A percentile compares a stretch with the other conserved stretches of the same genome.
phyloP scores from a whole-genome alignment of 1,140 invertebrate genomes.

The Chrysoperla carnea region DNA sequence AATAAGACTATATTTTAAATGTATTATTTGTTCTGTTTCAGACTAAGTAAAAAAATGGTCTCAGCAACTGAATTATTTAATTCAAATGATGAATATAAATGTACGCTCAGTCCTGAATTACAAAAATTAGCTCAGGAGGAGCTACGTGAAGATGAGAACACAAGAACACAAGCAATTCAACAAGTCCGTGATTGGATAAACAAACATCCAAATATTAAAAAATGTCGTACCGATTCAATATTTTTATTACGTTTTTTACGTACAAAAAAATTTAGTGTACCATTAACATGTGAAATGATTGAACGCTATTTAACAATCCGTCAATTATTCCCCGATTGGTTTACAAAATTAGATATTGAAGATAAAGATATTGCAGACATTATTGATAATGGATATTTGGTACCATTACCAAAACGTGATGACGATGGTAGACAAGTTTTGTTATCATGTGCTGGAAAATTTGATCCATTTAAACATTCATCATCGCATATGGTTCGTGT shows the following conservation, averaged over 20 bases:
- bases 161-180: conserved; percentile 43
- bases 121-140: conserved; percentile 43
- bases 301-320: conserved; percentile 69
- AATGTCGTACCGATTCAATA: conserved; percentile 51
- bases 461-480: conserved; percentile 56
- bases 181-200: conserved; percentile 60
- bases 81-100: conserved; percentile 12
- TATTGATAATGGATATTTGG: conserved; percentile 60
- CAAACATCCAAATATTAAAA: conserved; percentile 57
- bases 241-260: conserved; percentile 71
- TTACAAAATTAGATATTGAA: conserved; percentile 52
- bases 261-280: conserved; percentile 72
- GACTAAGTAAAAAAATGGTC: no score
- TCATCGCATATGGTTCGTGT: conserved; percentile 57
- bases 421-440: conserved; percentile 52
- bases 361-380: conserved; percentile 56
- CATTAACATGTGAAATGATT: conserved; percentile 66
- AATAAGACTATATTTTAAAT: no score
- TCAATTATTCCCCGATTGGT: conserved; percentile 67
- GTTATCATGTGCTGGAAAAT: conserved; percentile 48
- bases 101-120: conserved; percentile 21
- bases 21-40: no score
- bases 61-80: neutral
- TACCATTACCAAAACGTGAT: conserved; percentile 58
- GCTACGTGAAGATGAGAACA: conserved; percentile 50